Percentiles rank a stretch among this genome's conserved stretches.
Conservation (phyloP, 1,140 invertebrate genomes). For the Venustaconcha ellipsiformis region DNA sequence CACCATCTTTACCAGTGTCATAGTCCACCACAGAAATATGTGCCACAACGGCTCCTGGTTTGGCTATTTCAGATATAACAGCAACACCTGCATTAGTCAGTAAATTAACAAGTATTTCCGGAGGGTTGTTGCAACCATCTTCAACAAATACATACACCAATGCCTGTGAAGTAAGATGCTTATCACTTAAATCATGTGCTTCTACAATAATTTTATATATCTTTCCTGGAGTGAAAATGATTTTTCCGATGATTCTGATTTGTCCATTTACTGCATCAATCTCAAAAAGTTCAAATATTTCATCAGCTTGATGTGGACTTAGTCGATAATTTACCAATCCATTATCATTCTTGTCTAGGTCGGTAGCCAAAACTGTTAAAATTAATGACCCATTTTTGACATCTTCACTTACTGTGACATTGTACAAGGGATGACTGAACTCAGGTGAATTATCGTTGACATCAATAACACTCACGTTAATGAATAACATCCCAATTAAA, state of each 20-base stretch:
- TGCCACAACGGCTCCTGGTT: constrained; percentile 51
- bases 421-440: constrained; percentile 16
- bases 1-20: constrained; percentile 52
- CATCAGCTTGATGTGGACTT: constrained; percentile 19
- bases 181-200: constrained; percentile 23
- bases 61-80: constrained; percentile 43
- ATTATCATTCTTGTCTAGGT: constrained; percentile 14
- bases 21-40: constrained; percentile 53
- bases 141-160: constrained; percentile 19
- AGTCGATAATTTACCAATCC: constrained; percentile 20
- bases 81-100: constrained; percentile 5
- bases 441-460: constrained; percentile 25
- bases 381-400: constrained; percentile 9
- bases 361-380: constrained; percentile 15
- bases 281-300: constrained; percentile 19
- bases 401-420: constrained; percentile 19
- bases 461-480: constrained; percentile 17
- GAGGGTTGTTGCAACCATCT: constrained; percentile 27
- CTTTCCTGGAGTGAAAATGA: constrained; percentile 21
- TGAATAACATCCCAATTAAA: constrained; percentile 8
- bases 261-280: constrained; percentile 21
- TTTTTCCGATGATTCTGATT: constrained; percentile 13
- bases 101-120: constrained; percentile 18
- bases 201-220: constrained; percentile 23
- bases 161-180: constrained; percentile 22